phyloP scores from a whole-genome alignment of 2,888 invertebrate genomes.

The Ecliptopera silaceata region DNA sequence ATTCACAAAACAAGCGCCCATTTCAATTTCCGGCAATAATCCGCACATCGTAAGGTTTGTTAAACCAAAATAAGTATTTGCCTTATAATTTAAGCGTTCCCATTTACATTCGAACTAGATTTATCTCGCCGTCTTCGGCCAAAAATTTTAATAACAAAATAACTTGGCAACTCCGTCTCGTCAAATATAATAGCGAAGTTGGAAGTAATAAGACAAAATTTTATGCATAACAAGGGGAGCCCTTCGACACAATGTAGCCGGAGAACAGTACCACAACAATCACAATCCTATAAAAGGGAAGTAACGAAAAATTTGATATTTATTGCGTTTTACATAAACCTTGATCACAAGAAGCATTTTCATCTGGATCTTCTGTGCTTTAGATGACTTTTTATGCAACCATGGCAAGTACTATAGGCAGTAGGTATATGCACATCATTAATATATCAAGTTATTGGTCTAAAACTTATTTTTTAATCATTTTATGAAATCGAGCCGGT shows the following conservation, averaged over 20 bases:
- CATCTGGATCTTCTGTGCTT: too few species aligned
- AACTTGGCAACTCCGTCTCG: slow-evolving; percentile 79
- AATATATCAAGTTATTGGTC: too few species aligned
- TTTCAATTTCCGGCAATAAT: slow-evolving; percentile 71
- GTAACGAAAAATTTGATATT: neutral
- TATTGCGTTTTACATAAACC: neutral
- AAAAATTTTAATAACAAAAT: slow-evolving; percentile 83
- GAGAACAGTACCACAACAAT: slow-evolving; percentile 21
- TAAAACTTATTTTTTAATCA: too few species aligned
- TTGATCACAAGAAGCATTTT: too few species aligned
- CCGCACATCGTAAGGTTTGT: slow-evolving; percentile 72
- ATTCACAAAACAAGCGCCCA: slow-evolving; percentile 23
- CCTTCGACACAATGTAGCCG: slow-evolving; percentile 34
- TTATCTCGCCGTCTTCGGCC: slow-evolving; percentile 63
- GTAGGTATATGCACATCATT: too few species aligned
- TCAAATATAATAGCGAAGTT: slow-evolving; percentile 82
- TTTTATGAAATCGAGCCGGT: too few species aligned
- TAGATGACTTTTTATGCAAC: too few species aligned
- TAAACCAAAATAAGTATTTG: slow-evolving; percentile 77
- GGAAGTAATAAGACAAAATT: slow-evolving; percentile 82
- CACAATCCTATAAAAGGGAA: neutral
- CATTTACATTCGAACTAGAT: slow-evolving; percentile 78
- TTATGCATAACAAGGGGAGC: slow-evolving; percentile 81
- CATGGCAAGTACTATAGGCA: too few species aligned
- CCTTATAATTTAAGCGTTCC: slow-evolving; percentile 76